These are phyloP conservation scores for Pseudoips prasinana DNA, from an alignment of 2,888 invertebrate species.

Conservation along the genomic window DNA sequence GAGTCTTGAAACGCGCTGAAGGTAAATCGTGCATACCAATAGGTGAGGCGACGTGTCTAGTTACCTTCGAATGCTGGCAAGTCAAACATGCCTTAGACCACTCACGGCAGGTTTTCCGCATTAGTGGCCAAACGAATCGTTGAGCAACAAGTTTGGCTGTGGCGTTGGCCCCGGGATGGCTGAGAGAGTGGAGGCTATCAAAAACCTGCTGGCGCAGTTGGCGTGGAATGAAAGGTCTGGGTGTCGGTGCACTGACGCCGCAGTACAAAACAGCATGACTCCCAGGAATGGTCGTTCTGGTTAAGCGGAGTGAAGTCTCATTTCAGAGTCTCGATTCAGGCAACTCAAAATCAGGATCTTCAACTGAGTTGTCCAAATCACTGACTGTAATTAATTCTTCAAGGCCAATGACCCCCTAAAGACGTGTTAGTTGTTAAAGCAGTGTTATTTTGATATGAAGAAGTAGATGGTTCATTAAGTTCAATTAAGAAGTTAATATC, in stretches of 20 bases:
- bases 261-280: constrained; percentile 19
- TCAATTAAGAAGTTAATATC: no score
- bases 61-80: constrained; percentile 46
- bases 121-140: constrained; percentile 47
- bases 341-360: no score
- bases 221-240: constrained; percentile 28
- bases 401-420: no score
- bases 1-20: constrained; percentile 28
- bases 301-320: constrained; percentile 21
- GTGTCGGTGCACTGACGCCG: constrained; percentile 20
- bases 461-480: no score
- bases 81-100: constrained; percentile 39
- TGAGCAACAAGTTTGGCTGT: constrained; percentile 31
- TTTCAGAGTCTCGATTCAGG: no score
- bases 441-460: no score
- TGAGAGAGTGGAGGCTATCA: constrained; percentile 26
- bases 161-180: constrained; percentile 28
- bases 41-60: constrained; percentile 37
- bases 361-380: no score
- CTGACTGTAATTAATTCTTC: no score
- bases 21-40: constrained; percentile 28
- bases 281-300: constrained; percentile 11
- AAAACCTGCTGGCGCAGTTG: constrained; percentile 22
- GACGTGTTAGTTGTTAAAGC: no score
- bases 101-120: constrained; percentile 37